Conservation (phyloP, 2,113 vertebrate genomes). For the Urocolius indicus region DNA sequence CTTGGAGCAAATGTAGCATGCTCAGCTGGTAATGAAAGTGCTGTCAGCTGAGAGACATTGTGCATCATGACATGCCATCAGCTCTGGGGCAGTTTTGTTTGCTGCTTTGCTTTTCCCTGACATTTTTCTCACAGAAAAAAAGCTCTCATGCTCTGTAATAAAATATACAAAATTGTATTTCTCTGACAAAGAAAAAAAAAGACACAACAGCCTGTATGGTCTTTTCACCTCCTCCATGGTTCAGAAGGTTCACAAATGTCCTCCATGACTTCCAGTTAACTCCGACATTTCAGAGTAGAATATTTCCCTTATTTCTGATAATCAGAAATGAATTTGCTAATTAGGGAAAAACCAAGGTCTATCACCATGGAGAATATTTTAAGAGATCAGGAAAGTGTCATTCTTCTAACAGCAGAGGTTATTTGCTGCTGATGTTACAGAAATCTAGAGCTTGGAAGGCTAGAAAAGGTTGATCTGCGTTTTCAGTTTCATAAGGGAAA, state of each 20-base stretch:
- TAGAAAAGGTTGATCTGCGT: background rate
- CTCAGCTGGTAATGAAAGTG: background rate
- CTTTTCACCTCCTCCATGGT: background rate
- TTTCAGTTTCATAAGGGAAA: background rate
- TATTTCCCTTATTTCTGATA: background rate
- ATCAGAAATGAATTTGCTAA: background rate
- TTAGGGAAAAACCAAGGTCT: background rate
- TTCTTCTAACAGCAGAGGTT: background rate
- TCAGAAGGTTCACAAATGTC: background rate
- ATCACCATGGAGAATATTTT: background rate
- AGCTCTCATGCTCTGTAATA: background rate
- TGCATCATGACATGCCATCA: background rate
- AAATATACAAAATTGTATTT: background rate
- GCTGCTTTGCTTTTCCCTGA: background rate
- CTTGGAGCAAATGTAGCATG: background rate
- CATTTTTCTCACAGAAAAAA: background rate
- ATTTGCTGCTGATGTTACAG: background rate
- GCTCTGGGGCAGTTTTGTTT: background rate
- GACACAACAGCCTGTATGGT: accelerated
- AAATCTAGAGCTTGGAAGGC: background rate
- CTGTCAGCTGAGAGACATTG: background rate
- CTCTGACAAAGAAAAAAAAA: background rate
- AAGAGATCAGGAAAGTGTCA: background rate
- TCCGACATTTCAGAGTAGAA: background rate
- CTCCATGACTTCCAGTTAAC: background rate